Percentiles rank a stretch among this genome's conserved stretches.
Conservation (phyloP, 2,888 invertebrate species). For the Drosophila siamana region DNA sequence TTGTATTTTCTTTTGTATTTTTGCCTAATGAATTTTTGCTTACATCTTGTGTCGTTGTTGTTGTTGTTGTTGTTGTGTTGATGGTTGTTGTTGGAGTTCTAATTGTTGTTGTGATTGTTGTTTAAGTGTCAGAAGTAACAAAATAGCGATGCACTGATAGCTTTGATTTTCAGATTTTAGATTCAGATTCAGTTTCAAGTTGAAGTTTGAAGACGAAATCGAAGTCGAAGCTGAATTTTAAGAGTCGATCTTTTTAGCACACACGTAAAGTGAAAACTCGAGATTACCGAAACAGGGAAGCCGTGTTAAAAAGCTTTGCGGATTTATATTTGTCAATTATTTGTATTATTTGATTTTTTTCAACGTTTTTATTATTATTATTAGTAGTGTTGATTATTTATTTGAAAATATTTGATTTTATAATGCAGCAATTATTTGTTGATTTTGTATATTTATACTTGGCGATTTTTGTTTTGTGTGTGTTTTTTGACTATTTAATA, state of each 20-base stretch:
- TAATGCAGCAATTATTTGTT: slow-evolving; percentile 31
- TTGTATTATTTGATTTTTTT: neutral
- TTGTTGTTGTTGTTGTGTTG: slow-evolving; percentile 21
- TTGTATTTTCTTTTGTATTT: slow-evolving; percentile 21
- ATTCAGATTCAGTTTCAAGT: slow-evolving; percentile 26
- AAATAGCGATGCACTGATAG: slow-evolving; percentile 47
- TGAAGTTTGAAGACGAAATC: slow-evolving; percentile 21
- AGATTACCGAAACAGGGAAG: slow-evolving; percentile 28
- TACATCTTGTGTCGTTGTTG: slow-evolving; percentile 58
- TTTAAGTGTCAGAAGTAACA: slow-evolving; percentile 47
- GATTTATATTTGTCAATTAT: slow-evolving; percentile 16
- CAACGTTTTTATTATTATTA: slow-evolving; percentile 5
- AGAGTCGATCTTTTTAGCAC: slow-evolving; percentile 32
- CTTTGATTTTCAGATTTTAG: slow-evolving; percentile 12
- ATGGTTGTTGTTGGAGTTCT: slow-evolving; percentile 11
- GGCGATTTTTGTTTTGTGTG: slow-evolving; percentile 32
- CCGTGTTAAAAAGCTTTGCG: slow-evolving; percentile 36
- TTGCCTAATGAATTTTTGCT: slow-evolving; percentile 50
- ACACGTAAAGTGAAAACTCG: slow-evolving; percentile 51
- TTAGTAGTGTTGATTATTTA: slow-evolving; percentile 1
- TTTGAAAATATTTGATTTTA: slow-evolving; percentile 11
- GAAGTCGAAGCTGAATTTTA: slow-evolving; percentile 4
- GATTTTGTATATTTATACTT: slow-evolving; percentile 17
- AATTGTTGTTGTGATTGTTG: slow-evolving; percentile 29
- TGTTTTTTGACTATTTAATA: slow-evolving; percentile 59